Percentiles rank a stretch among this genome's conserved stretches.
These are phyloP conservation scores for Eustalomyia histrio DNA, from an alignment of 2,888 invertebrate species.

Conservation along the genomic window DNA sequence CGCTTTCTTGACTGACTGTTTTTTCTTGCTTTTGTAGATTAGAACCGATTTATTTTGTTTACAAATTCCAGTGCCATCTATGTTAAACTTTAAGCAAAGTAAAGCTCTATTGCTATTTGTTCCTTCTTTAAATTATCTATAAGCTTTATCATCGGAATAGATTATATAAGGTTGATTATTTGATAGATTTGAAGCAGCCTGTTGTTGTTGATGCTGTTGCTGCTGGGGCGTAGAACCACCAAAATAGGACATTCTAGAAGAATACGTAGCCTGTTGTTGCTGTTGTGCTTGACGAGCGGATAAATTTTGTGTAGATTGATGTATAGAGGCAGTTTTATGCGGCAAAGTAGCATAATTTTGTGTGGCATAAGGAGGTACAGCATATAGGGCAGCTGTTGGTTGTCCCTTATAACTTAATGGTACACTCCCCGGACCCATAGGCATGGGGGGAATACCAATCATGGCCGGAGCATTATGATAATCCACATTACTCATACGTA, in stretches of 20 bases:
- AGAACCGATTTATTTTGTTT: slow-evolving; percentile 29
- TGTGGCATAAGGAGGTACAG: slow-evolving; percentile 83
- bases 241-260: slow-evolving; percentile 83
- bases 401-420: slow-evolving; percentile 81
- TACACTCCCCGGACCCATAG: slow-evolving; percentile 82
- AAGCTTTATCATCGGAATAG: slow-evolving; percentile 79
- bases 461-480: slow-evolving; percentile 86
- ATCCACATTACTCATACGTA: slow-evolving; percentile 85
- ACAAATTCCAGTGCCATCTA: slow-evolving; percentile 37
- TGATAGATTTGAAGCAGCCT: slow-evolving; percentile 70
- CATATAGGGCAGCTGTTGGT: slow-evolving; percentile 81
- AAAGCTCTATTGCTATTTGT: background rate
- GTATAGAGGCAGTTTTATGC: slow-evolving; percentile 81
- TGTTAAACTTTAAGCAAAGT: background rate
- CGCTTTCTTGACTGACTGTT: slow-evolving; percentile 71
- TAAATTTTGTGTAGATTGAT: slow-evolving; percentile 77
- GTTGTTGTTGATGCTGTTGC: slow-evolving; percentile 76
- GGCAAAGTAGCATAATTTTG: slow-evolving; percentile 83
- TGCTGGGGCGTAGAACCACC: slow-evolving; percentile 74
- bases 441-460: slow-evolving; percentile 81
- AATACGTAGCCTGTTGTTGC: slow-evolving; percentile 80
- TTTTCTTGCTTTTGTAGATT: slow-evolving; percentile 63
- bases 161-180: slow-evolving; percentile 78
- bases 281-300: slow-evolving; percentile 71
- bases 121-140: slow-evolving; percentile 73